Evolutionary conservation across 2,113 vertebrate genomes (phyloP).

Genomic region (Pseudorasbora parva): DNA sequence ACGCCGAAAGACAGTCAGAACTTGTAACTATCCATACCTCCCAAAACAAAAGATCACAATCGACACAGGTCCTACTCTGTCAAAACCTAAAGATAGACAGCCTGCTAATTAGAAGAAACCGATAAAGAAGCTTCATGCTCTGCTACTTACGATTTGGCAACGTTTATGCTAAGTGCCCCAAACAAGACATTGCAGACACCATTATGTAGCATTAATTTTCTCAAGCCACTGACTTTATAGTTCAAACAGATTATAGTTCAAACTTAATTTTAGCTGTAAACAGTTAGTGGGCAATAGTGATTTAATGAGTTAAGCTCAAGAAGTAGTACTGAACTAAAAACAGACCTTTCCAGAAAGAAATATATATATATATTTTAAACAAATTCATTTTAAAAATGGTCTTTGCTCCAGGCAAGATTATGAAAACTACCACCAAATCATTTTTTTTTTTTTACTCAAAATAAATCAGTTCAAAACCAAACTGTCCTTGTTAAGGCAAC

Average conservation of each 20-base stretch:
- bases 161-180: neutral
- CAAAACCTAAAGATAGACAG: neutral
- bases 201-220: neutral
- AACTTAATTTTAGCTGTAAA: neutral
- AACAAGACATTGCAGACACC: neutral
- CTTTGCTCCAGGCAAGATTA: no score
- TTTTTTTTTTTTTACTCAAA: no score
- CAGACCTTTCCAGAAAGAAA: no score
- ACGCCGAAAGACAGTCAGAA: neutral
- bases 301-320: neutral
- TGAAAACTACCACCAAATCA: no score
- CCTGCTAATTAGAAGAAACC: conserved; percentile 14
- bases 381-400: no score
- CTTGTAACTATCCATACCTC: neutral
- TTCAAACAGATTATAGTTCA: neutral
- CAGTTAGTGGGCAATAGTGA: neutral
- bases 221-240: neutral
- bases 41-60: conserved; percentile 7
- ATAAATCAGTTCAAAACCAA: no score
- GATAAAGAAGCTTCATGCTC: neutral
- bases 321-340: neutral
- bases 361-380: no score
- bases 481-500: no score
- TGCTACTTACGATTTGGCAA: neutral
- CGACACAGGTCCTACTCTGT: neutral